phyloP scores from a whole-genome alignment of 2,113 vertebrate genomes.

The Gallinago undulata region DNA sequence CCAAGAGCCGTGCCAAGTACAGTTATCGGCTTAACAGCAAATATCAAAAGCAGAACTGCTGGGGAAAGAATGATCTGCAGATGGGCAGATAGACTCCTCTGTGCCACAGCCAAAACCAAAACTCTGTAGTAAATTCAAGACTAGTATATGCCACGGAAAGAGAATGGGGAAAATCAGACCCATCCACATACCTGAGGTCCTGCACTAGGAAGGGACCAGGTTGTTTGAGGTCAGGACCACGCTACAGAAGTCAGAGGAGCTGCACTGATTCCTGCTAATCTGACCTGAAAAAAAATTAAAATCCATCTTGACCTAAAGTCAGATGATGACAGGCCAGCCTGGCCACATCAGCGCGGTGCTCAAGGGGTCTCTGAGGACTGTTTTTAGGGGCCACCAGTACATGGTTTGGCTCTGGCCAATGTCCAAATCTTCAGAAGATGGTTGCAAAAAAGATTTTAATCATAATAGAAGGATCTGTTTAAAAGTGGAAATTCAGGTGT shows the following conservation, averaged over 20 bases:
- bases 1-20: neutral
- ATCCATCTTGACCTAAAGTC: neutral
- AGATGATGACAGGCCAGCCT: neutral
- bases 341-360: neutral
- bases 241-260: fast-evolving
- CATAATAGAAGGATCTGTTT: neutral
- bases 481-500: neutral
- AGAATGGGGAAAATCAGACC: neutral
- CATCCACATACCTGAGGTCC: neutral
- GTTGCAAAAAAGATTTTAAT: neutral
- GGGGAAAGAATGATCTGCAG: slow-evolving; percentile 27
- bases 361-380: neutral
- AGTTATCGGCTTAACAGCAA: neutral
- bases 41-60: neutral
- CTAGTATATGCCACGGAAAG: neutral
- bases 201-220: neutral
- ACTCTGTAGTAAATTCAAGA: neutral
- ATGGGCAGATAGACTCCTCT: slow-evolving; percentile 41
- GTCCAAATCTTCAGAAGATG: neutral
- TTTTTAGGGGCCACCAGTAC: neutral
- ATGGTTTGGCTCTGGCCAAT: neutral
- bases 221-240: neutral
- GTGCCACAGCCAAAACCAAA: slow-evolving; percentile 19
- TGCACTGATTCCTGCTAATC: neutral
- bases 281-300: neutral